A percentile compares a stretch with the other conserved stretches of the same genome.
phyloP scores from a whole-genome alignment of 2,797 vertebrate genomes.

The Sebastes steindachneri region DNA sequence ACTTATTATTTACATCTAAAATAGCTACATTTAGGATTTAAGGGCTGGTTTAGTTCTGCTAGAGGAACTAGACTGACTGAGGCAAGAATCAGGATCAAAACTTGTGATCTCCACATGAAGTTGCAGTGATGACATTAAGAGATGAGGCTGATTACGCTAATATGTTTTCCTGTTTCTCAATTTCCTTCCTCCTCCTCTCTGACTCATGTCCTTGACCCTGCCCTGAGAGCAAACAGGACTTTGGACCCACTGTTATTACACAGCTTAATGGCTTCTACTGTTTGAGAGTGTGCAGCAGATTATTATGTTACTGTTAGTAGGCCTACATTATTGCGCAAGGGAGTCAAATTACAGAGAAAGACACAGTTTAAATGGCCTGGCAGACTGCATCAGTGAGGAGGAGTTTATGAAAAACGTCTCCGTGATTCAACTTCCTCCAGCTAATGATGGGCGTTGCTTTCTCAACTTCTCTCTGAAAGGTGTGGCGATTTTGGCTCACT shows the following conservation, averaged over 20 bases:
- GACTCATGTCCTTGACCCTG: not conserved
- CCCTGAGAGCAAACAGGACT: conserved; percentile 23
- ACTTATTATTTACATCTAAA: not conserved
- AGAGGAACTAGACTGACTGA: not conserved
- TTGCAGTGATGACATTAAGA: not conserved
- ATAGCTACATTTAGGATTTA: not conserved
- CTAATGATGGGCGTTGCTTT: conserved; percentile 48
- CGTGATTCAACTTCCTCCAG: conserved; percentile 34
- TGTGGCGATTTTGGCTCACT: conserved; percentile 21
- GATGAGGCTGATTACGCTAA: not conserved
- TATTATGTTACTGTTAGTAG: not conserved
- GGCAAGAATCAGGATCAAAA: not conserved
- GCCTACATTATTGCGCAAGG: not conserved
- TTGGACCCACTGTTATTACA: not conserved
- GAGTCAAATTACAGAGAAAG: not conserved
- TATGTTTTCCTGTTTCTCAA: not conserved
- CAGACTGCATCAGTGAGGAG: conserved; percentile 33
- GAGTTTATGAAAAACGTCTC: conserved; percentile 21
- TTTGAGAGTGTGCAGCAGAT: not conserved
- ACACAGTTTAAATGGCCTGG: too few relatives aligned
- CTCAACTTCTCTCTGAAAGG: conserved; percentile 43
- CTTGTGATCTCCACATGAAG: not conserved
- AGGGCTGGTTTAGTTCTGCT: not conserved
- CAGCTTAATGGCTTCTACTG: not conserved
- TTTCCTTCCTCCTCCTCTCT: not conserved